These are phyloP conservation scores for Liparis tanakae DNA, from an alignment of 2,797 vertebrate species.

Conservation along the genomic window DNA sequence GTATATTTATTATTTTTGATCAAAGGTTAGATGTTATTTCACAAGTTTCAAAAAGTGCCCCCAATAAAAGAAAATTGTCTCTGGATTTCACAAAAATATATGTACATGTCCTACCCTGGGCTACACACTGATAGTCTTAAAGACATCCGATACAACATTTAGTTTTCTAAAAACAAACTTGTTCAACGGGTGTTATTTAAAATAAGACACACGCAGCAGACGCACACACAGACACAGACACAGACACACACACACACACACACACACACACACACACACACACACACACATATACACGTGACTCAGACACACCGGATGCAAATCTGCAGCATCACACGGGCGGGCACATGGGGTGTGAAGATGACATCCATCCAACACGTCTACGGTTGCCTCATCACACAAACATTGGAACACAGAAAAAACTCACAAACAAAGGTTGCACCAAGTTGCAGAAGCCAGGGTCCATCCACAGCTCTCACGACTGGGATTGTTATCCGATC, in stretches of 20 bases:
- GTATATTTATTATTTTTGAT: too few relatives aligned
- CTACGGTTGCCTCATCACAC: conserved; percentile 27
- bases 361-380: conserved; percentile 34
- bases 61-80: too few relatives aligned
- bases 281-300: background rate
- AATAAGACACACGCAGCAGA: background rate
- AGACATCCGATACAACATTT: background rate
- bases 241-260: background rate
- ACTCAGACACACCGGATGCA: conserved; percentile 13
- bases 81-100: too few relatives aligned
- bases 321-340: background rate
- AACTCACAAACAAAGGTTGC: background rate
- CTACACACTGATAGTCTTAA: background rate
- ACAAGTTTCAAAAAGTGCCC: too few relatives aligned
- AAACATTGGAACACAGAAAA: background rate
- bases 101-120: too few relatives aligned
- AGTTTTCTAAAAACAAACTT: background rate
- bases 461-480: background rate
- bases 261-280: conserved; percentile 7
- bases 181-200: background rate
- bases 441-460: background rate
- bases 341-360: conserved; percentile 32
- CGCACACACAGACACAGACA: background rate
- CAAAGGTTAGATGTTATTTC: too few relatives aligned
- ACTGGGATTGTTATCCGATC: conserved; percentile 15